Base-by-base conservation (phyloP, 2,113 vertebrate genomes). In the Hucho hucho region DNA sequence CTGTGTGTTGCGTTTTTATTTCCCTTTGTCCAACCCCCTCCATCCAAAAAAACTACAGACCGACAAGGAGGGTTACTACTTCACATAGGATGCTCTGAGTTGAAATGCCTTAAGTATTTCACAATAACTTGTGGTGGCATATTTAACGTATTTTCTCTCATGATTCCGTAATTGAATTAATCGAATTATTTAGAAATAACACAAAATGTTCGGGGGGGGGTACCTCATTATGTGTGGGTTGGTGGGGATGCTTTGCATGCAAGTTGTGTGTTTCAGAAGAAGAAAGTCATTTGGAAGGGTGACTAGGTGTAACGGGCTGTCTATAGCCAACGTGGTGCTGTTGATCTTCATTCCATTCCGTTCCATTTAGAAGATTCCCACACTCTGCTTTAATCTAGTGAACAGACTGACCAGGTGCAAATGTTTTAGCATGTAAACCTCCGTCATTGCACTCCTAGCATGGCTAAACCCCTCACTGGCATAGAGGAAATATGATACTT, bases 31-130 rank as follows among this genome's bases (percentile, higher is more conserved):
- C 84, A 79, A 87, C 84, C 81, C 89, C 89, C 91, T 91, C 87
- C 89, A 87, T 91, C 87, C 87, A 83, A 88, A 78, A 64, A 68
- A 82, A 89, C 82, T 72, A 91, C 79, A 88, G 87, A 91, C 85
- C 83, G 89, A 84, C 81, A 86, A 86, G 87, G 92, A 91, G 88
- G 89, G 86, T 88, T 86, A 89, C 91, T 91, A 97, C 95, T 98
- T 97, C 97, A 97, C 96, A 92, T 91, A 96, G 96, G 96, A 96
- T 96, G 96, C 96, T 96, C 95, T 97, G 96, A 97, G 95, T 97
- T 96, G 95, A 97, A 96, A 98, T 98, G 97, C 97, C 96, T 98
- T 98, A 98, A 93, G 92, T 98, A 98, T 97, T 98, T 98, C 98
- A 99, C 97, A 98, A 98, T 98, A 96, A 98, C 98, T 95, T 74